Base-by-base conservation (phyloP, 1,140 invertebrate species). In the Papilio glaucus region DNA sequence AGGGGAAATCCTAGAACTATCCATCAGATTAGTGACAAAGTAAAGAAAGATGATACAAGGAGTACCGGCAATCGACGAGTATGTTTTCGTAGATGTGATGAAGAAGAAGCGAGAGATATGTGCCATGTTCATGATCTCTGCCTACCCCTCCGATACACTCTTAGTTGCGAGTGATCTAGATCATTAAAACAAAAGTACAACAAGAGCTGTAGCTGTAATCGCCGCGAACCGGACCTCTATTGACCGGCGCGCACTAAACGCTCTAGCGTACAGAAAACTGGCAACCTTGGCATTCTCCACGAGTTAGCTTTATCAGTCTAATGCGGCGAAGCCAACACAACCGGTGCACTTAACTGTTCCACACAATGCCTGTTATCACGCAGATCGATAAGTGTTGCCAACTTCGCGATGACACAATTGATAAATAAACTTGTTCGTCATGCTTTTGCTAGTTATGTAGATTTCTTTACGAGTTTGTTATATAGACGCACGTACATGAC, bases 201-300 rank as follows among this genome's bases (percentile, higher is more conserved):
- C n/a, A 7, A 53, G 21, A 24, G 49, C 18, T 24, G 9, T 45
- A 15, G n/a, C 42, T 12, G 24, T 18, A 8, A 53, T 3, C 29
- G 29, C 21, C 29, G 29, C 21, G 12, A 57, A 57, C 49, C 21
- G 49, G 49, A 57, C 49, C 49, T 57, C 21, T 21, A 6, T 45
- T 4, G 4, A 13, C 21, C 9, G 12, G 4, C 49, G 49, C 21
- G 21, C 21, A 1, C 29, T 33, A 33, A 33, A 57, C 10, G 8
- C 8, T 57, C 15, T 10, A 24, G 0, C 18, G 45, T 49, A 49
- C 21, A 49, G 45, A 49, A 57, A 57, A 24, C 29, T 33, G 6
- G 21, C 49, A 57, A 57, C 49, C 49, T 57, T 57, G 49, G 49
- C 49, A 57, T 57, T 57, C 49, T 57, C 49, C 49, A 57, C 49